A percentile compares a stretch with the other conserved stretches of the same genome.
phyloP scores from a whole-genome alignment of 2,797 vertebrate genomes.

The Eulemur coronatus region DNA sequence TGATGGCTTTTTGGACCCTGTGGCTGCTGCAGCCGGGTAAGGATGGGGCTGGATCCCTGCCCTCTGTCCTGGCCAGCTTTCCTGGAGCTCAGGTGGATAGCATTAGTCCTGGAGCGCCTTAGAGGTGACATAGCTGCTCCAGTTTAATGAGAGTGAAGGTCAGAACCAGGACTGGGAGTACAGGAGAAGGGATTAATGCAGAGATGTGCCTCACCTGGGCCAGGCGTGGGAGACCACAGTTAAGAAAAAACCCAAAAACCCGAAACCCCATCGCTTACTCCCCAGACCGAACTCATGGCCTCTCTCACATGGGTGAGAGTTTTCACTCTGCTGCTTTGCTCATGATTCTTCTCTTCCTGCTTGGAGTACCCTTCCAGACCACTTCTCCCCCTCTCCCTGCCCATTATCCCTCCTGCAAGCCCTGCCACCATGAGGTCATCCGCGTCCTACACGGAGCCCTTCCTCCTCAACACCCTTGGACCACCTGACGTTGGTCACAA shows the following conservation, averaged over 20 bases:
- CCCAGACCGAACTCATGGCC: not conserved
- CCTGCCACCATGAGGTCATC: not conserved
- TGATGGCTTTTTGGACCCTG: not conserved
- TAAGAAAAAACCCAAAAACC: not conserved
- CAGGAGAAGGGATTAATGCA: not conserved
- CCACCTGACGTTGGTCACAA: not conserved
- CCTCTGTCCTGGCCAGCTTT: not conserved
- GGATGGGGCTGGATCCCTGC: not conserved
- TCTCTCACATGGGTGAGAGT: not conserved
- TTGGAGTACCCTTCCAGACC: not conserved
- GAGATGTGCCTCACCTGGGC: not conserved
- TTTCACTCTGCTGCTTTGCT: not conserved
- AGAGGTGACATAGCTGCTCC: not conserved
- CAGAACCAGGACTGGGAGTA: not conserved
- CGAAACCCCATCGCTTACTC: not conserved
- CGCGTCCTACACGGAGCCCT: not conserved
- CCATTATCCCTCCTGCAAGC: not conserved
- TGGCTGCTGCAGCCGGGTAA: not conserved
- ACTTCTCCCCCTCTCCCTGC: not conserved
- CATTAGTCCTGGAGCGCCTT: not conserved
- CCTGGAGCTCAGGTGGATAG: not conserved
- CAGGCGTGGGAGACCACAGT: not conserved
- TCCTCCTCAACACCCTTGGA: not conserved
- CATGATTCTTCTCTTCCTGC: not conserved
- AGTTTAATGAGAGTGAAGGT: not conserved